Evolutionary conservation across 2,113 vertebrate genomes (phyloP).

Genomic region (Takifugu flavidus): DNA sequence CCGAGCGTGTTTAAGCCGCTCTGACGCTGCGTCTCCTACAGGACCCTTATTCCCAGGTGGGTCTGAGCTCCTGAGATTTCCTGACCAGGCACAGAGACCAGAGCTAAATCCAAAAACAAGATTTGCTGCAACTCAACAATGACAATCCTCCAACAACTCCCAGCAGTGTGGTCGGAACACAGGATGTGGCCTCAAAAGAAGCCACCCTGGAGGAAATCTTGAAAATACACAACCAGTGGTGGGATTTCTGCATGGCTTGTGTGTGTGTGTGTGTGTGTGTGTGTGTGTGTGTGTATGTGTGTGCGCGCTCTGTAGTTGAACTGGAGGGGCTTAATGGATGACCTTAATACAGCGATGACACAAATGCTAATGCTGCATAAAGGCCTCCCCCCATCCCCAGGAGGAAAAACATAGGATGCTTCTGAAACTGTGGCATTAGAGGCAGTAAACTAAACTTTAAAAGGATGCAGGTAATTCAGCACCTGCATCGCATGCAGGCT

Average conservation of each 20-base stretch:
- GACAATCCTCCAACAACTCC: too few relatives aligned
- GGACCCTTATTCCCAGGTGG: conserved; percentile 6
- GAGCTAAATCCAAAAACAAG: neutral
- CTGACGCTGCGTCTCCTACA: conserved; percentile 20
- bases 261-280: conserved; percentile 12
- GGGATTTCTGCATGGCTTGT: conserved; percentile 8
- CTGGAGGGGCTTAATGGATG: conserved; percentile 56
- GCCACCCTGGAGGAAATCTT: conserved; percentile 6
- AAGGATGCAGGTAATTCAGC: neutral
- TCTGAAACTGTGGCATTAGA: conserved; percentile 6
- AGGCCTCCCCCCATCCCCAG: conserved; percentile 11
- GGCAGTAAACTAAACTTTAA: neutral
- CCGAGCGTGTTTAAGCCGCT: conserved; percentile 49
- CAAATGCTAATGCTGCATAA: conserved; percentile 34
- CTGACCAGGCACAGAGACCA: neutral
- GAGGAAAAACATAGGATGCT: conserved; percentile 24
- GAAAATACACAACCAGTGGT: conserved; percentile 12
- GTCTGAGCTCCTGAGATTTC: conserved; percentile 8
- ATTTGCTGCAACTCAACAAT: too few relatives aligned
- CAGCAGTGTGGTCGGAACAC: too few relatives aligned
- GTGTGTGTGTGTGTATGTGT: conserved; percentile 5
- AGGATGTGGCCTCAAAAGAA: conserved; percentile 19
- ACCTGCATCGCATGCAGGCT: neutral
- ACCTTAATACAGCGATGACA: conserved; percentile 67
- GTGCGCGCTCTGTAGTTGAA: conserved; percentile 12